These are phyloP conservation scores for Nannoperca obscura DNA, from an alignment of 2,797 vertebrate genomes.

Conservation along the genomic window DNA sequence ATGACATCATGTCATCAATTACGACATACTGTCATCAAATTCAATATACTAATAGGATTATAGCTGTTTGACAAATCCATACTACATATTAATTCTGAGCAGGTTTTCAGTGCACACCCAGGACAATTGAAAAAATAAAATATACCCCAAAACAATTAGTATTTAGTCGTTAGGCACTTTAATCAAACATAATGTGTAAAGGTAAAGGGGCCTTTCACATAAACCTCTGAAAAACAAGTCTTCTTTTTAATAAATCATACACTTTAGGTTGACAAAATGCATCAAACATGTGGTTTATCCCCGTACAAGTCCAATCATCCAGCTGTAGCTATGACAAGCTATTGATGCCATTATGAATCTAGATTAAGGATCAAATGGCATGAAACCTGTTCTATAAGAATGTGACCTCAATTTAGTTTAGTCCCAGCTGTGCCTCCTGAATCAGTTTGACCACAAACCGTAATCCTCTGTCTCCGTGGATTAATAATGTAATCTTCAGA, in stretches of 20 bases:
- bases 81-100: neutral
- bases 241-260: neutral
- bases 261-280: slow-evolving; percentile 2
- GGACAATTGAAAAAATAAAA: neutral
- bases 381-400: slow-evolving; percentile 54
- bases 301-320: slow-evolving; percentile 26
- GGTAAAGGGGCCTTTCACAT: neutral
- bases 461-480: slow-evolving; percentile 73
- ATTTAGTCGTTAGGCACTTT: neutral
- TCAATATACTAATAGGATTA: neutral
- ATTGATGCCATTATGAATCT: slow-evolving; percentile 35
- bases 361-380: slow-evolving; percentile 58
- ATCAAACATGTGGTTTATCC: slow-evolving; percentile 32
- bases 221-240: neutral
- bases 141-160: neutral
- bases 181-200: neutral
- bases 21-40: neutral
- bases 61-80: neutral
- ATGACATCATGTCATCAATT: too few species aligned
- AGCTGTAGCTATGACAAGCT: slow-evolving; percentile 9
- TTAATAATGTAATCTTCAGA: slow-evolving; percentile 76
- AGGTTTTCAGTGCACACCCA: neutral
- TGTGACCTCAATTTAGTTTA: slow-evolving; percentile 70
- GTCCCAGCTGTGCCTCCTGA: slow-evolving; percentile 62
- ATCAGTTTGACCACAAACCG: slow-evolving; percentile 47